Percentiles rank a stretch among this genome's conserved stretches.
These are phyloP conservation scores for Clarias laeviceps DNA, from an alignment of 2,797 vertebrate species.

Conservation along the genomic window DNA sequence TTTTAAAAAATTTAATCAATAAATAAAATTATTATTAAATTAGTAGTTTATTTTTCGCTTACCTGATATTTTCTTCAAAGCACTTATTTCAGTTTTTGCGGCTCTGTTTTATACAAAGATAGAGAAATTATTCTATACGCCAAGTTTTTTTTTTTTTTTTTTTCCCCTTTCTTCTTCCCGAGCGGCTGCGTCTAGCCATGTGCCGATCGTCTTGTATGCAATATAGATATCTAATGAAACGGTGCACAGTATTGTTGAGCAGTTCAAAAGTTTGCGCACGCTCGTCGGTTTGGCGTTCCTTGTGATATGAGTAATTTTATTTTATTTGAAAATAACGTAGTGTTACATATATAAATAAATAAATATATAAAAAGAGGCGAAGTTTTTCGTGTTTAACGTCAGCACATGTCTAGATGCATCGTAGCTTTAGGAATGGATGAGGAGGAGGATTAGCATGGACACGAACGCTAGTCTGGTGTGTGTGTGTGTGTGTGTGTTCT, in stretches of 20 bases:
- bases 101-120: conserved; percentile 30
- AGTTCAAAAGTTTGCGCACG: background rate
- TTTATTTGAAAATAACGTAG: background rate
- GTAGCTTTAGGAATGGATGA: conserved; percentile 11
- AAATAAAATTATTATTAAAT: background rate
- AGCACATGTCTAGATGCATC: background rate
- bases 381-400: background rate
- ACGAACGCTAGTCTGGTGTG: background rate
- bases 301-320: background rate
- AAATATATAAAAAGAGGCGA: background rate
- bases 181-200: background rate
- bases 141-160: too few relatives aligned
- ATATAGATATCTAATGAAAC: background rate
- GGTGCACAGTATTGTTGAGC: background rate
- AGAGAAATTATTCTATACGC: background rate
- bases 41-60: background rate
- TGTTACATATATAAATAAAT: background rate
- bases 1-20: background rate
- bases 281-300: background rate
- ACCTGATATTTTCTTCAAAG: conserved; percentile 24
- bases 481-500: background rate
- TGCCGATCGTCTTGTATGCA: background rate
- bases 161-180: too few relatives aligned
- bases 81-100: conserved; percentile 35
- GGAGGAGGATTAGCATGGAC: background rate